A percentile compares a stretch with the other conserved stretches of the same genome.
These are phyloP conservation scores for Centroberyx gerrardi DNA, from an alignment of 2,797 vertebrate genomes.

Conservation along the genomic window DNA sequence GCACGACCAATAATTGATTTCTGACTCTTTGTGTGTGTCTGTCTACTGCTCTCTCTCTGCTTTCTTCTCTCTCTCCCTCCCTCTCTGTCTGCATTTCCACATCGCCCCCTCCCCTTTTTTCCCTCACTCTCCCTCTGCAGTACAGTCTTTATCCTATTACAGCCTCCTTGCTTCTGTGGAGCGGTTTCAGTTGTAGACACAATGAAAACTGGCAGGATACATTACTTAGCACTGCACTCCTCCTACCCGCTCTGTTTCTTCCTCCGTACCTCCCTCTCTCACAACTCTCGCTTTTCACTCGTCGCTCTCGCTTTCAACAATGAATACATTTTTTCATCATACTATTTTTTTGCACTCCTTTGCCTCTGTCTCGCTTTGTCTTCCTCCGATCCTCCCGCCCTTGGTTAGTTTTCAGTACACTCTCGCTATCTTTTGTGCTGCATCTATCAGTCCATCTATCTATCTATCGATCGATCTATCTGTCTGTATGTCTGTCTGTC, in stretches of 20 bases:
- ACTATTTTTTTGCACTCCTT: constrained; percentile 2
- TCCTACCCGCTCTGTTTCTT: constrained; percentile 49
- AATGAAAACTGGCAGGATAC: constrained; percentile 82
- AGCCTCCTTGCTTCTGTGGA: constrained; percentile 68
- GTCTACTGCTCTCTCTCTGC: neutral
- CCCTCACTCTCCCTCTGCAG: constrained; percentile 50
- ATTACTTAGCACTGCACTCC: constrained; percentile 69
- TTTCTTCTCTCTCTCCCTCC: constrained; percentile 6
- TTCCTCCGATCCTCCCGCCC: constrained; percentile 27
- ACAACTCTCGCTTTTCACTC: constrained; percentile 48
- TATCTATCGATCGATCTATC: neutral
- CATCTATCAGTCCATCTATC: constrained; percentile 33
- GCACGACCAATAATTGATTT: constrained; percentile 49
- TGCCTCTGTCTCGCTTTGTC: constrained; percentile 40
- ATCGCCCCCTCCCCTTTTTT: constrained; percentile 11
- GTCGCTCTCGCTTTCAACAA: constrained; percentile 51
- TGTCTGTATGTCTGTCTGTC: too few relatives aligned
- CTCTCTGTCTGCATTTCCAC: neutral
- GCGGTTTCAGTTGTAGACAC: constrained; percentile 70
- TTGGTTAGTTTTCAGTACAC: constrained; percentile 20
- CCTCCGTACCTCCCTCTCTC: constrained; percentile 10
- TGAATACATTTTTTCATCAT: constrained; percentile 65
- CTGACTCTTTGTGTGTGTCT: constrained; percentile 32
- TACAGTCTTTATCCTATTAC: constrained; percentile 80
- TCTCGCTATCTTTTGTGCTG: constrained; percentile 31